These are phyloP conservation scores for Agonopterix alstromeriana DNA, from an alignment of 2,888 invertebrate species.

Conservation along the genomic window DNA sequence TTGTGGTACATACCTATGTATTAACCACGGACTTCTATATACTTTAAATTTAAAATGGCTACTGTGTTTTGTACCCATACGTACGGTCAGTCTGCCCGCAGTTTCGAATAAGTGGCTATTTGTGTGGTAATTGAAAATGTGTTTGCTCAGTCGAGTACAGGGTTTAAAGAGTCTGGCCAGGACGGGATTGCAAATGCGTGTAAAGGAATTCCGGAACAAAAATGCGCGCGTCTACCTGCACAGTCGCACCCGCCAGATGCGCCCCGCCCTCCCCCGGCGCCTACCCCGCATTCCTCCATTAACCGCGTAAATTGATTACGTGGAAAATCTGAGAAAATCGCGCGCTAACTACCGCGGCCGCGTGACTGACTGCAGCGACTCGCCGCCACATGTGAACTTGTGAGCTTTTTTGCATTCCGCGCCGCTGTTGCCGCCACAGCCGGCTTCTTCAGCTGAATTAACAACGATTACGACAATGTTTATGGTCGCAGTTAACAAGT, in stretches of 20 bases:
- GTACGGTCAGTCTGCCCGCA: too few species aligned
- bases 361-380: slow-evolving; percentile 10
- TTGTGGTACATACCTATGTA: not conserved
- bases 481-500: slow-evolving; percentile 23
- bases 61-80: too few species aligned
- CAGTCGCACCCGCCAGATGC: slow-evolving; percentile 36
- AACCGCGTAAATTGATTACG: slow-evolving; percentile 66
- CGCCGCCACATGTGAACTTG: slow-evolving; percentile 39
- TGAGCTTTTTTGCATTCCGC: slow-evolving; percentile 55
- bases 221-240: slow-evolving; percentile 5
- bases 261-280: slow-evolving; percentile 23
- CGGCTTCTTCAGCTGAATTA: slow-evolving; percentile 34
- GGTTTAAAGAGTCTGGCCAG: slow-evolving; percentile 16
- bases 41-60: too few species aligned
- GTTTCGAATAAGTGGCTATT: too few species aligned
- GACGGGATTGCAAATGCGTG: slow-evolving; percentile 64
- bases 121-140: not conserved
- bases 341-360: slow-evolving; percentile 38
- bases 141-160: not conserved
- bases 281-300: slow-evolving; percentile 25
- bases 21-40: not conserved
- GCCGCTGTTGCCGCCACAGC: slow-evolving; percentile 29
- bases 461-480: slow-evolving; percentile 44
- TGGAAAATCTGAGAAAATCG: slow-evolving; percentile 70
- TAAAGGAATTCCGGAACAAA: slow-evolving; percentile 44